Evolutionary conservation across 2,113 vertebrate species (phyloP), one percentile per base, ranked within the genome.

Genomic region (Psilopogon haemacephalus): DNA sequence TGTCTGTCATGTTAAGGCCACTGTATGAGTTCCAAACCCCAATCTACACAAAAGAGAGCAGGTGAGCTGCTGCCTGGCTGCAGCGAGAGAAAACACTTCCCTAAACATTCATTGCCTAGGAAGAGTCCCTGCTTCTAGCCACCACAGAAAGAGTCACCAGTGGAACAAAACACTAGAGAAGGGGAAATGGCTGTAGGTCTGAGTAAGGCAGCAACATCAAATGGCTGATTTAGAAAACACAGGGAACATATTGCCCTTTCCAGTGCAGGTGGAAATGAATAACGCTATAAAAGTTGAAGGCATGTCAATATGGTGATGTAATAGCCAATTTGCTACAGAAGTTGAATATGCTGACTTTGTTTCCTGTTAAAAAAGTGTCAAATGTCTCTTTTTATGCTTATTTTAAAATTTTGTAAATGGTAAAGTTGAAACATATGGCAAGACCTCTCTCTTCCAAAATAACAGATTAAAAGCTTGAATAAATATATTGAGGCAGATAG

Each of bases 11-110:
- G 96, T 99, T 99, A 97, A 99, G 99, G 96, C 99, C 99, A 37
- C 97, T 98, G 95, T 98, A 98, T 89, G 99, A 99, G 92, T 99
- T 99, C 99, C 99, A 99, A 74, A 99, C 97, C 15, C 99, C 99
- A 65, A 99, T 98, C 99, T 99, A 97, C 58, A 77, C 74, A 62
- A 74, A 95, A 95, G 46, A 97, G 80, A 97, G 55, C 0, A 4
- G 12, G 52, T 97, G 85, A 96, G 90, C 32, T 11, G 35, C 75
- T 93, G 79, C 79, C 21, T 2, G 9, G 15, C 42, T 4, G 9
- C n/a, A 9, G 50, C 1, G 11, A 60, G 4, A 9, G 1, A 0
- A 32, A 73, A 9, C 6, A 12, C 40, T 73, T 44, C 44, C 59
- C 21, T 60, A 38, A 81, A 68, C 0, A 7, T 18, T 94, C n/a